A percentile compares a stretch with the other conserved stretches of the same genome.
phyloP scores from a whole-genome alignment of 2,113 vertebrate genomes.

The Hypanus sabinus region DNA sequence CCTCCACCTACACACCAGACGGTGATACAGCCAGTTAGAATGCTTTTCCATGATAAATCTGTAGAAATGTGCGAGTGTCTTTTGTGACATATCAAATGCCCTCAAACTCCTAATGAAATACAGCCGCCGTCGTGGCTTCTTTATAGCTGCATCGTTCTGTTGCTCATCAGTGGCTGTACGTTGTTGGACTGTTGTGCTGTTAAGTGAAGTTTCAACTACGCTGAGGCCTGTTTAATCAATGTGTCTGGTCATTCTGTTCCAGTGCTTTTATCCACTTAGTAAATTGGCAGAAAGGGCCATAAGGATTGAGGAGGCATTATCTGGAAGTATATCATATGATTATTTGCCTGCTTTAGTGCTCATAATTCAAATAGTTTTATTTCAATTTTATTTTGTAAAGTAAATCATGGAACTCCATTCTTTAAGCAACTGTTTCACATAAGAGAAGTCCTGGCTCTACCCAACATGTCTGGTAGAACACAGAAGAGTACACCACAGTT shows the following conservation, averaged over 20 bases:
- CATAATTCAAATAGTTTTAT: background rate
- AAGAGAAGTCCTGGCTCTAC: background rate
- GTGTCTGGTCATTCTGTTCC: background rate
- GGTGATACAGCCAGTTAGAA: too few species aligned
- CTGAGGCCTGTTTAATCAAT: background rate
- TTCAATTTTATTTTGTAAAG: background rate
- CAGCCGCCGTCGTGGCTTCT: too few species aligned
- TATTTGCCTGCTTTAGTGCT: background rate
- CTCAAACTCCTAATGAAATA: too few species aligned
- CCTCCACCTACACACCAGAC: too few species aligned
- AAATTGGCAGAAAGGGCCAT: background rate
- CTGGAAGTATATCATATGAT: background rate
- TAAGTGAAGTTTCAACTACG: background rate
- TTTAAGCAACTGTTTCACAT: background rate
- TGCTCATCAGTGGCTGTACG: background rate
- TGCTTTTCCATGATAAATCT: too few species aligned
- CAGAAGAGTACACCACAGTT: too few species aligned
- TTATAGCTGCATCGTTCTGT: too few species aligned
- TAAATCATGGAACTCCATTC: background rate
- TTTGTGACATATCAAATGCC: too few species aligned
- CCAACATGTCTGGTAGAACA: background rate
- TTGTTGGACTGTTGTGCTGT: background rate
- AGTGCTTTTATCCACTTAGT: background rate
- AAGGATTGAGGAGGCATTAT: background rate
- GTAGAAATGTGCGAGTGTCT: too few species aligned